A percentile compares a stretch with the other conserved stretches of the same genome.
These are phyloP conservation scores for Marisa cornuarietis DNA, from an alignment of 1,140 invertebrate species.

Conservation along the genomic window DNA sequence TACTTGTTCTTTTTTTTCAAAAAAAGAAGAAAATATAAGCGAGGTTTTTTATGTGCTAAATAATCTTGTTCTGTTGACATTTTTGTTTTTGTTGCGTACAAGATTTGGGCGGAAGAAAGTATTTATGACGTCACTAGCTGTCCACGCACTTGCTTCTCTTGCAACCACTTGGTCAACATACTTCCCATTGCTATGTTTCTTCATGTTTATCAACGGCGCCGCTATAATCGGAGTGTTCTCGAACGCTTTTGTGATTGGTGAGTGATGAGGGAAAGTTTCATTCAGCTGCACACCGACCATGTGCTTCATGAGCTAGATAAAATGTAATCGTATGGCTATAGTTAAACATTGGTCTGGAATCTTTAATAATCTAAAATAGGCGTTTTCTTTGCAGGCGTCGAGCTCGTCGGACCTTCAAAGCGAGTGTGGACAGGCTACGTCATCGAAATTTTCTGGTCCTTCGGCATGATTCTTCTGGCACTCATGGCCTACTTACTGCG, in stretches of 20 bases:
- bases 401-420: conserved; percentile 66
- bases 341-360: no score
- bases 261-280: no score
- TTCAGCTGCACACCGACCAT: no score
- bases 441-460: conserved; percentile 77
- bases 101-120: conserved; percentile 8
- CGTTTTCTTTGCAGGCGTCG: conserved; percentile 46
- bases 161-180: conserved; percentile 2
- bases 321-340: no score
- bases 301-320: no score
- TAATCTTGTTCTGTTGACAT: no score
- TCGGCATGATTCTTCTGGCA: conserved; percentile 73
- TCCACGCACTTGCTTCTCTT: not conserved
- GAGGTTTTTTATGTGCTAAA: no score
- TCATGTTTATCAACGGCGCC: conserved; percentile 6
- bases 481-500: conserved; percentile 74
- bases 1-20: no score
- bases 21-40: no score
- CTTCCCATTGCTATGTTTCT: conserved; percentile 5
- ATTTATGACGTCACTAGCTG: not conserved
- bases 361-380: no score
- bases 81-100: no score
- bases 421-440: conserved; percentile 76
- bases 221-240: conserved; percentile 3
- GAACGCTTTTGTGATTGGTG: conserved; percentile 12